phyloP scores from a whole-genome alignment of 2,113 vertebrate genomes.

The Hassar affinis region DNA sequence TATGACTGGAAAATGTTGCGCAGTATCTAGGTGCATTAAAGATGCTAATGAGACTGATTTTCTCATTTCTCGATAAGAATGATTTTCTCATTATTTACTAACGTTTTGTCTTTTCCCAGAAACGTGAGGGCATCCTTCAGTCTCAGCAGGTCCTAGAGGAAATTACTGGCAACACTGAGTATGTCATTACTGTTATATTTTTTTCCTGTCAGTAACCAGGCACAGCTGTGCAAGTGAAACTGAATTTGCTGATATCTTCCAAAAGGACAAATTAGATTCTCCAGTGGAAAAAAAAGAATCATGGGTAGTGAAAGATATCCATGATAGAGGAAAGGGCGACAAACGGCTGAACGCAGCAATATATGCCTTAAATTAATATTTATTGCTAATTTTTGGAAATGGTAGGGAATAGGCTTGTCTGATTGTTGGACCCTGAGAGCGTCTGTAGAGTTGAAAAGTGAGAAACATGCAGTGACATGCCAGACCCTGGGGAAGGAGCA shows the following conservation, averaged over 20 bases:
- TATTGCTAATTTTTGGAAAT: conserved; percentile 10
- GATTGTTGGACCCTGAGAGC: conserved; percentile 10
- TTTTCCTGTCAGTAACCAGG: conserved; percentile 2
- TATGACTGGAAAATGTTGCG: not conserved
- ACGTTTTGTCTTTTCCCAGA: conserved; percentile 72
- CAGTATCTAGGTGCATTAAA: not conserved
- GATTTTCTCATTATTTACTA: conserved; percentile 7
- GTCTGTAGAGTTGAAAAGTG: conserved; percentile 32
- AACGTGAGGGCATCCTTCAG: conserved; percentile 96
- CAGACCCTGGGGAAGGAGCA: conserved; percentile 42
- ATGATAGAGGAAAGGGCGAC: not conserved
- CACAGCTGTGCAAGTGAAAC: conserved; percentile 33
- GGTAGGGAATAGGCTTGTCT: not conserved
- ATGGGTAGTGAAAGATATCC: not conserved
- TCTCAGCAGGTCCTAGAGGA: conserved; percentile 96
- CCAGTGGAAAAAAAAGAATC: not conserved
- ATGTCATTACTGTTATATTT: conserved; percentile 64
- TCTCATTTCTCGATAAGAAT: too few species aligned
- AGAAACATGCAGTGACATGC: conserved; percentile 38
- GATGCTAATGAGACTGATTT: not conserved
- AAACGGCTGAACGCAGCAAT: not conserved
- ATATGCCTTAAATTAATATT: conserved; percentile 8
- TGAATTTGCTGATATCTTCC: conserved; percentile 30
- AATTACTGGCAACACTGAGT: conserved; percentile 98
- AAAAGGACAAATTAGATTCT: conserved; percentile 24